phyloP scores from a whole-genome alignment of 2,113 vertebrate genomes.

The Hystrix brachyura region DNA sequence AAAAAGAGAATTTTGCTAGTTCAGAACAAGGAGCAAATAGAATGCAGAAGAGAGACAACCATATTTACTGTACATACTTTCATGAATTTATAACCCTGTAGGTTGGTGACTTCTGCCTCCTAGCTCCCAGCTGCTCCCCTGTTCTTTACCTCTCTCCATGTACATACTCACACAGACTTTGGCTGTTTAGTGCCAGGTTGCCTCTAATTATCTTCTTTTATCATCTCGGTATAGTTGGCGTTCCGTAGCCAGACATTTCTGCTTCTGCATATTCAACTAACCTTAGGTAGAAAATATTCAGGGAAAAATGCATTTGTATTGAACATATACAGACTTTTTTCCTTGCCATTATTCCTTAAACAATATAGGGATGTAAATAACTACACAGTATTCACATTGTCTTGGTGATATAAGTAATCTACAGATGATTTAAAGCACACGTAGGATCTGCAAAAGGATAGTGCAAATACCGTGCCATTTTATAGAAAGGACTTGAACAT shows the following conservation, averaged over 20 bases:
- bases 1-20: slow-evolving; percentile 22
- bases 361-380: neutral
- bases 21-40: neutral
- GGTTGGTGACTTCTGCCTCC: no score
- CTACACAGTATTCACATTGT: neutral
- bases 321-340: neutral
- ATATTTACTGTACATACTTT: neutral
- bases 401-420: neutral
- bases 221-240: neutral
- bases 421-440: neutral
- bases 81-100: neutral
- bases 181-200: neutral
- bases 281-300: neutral
- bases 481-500: neutral
- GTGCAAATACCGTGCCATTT: neutral
- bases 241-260: neutral
- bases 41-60: neutral
- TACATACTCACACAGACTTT: neutral
- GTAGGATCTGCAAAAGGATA: neutral
- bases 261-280: neutral
- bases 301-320: neutral
- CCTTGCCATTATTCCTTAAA: neutral
- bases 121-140: neutral
- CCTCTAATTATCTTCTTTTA: neutral
- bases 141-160: neutral